Base-by-base conservation (phyloP, 2,888 invertebrate species). In the Muschampia staudingeri region DNA sequence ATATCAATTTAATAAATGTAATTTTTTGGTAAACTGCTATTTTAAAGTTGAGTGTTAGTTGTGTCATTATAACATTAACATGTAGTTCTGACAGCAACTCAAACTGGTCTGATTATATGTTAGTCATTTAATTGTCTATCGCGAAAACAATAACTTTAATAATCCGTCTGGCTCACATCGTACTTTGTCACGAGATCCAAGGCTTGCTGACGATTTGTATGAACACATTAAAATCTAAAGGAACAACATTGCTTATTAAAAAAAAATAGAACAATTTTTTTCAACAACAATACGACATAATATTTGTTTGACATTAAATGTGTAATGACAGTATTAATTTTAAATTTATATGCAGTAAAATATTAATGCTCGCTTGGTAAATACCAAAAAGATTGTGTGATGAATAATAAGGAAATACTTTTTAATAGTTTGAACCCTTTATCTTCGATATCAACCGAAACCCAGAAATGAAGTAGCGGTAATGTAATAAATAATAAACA, bases 401-500 rank as follows among this genome's bases (percentile, higher is more conserved):
- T 30, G n/a, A 52, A 40, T 75, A 75, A 75, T 75, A 69, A 75
- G 75, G 80, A 80, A 80, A 80, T 19, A 52, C 34, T 34, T 52
- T 80, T 75, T 48, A 80, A 75, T 30, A 12, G 12, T 1, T 14
- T 56, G 52, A 48, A 42, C 78, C 80, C 48, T 79, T 65, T 79
- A 48, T 67, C 65, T 48, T 61, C 52, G 8, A 79, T 73, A 73
- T 67, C 67, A 67, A 48, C 30, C 14, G 70, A 73, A 73, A 37
- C 79, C 48, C 73, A 67, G 78, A 73, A 73, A 34, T 34, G 4
- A 34, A 34, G 40, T 40, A 56, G 70, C 40, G 67, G 65, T 48
- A 48, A 42, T 48, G 61, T 48, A 76, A 76, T 80, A 76, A 80
- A 80, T 80, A 80, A 80, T 80, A 76, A 80, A 80, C 56, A 78